Percentiles rank a stretch among this genome's conserved stretches.
Conservation (phyloP, 2,113 vertebrate species). For the Craseonycteris thonglongyai region DNA sequence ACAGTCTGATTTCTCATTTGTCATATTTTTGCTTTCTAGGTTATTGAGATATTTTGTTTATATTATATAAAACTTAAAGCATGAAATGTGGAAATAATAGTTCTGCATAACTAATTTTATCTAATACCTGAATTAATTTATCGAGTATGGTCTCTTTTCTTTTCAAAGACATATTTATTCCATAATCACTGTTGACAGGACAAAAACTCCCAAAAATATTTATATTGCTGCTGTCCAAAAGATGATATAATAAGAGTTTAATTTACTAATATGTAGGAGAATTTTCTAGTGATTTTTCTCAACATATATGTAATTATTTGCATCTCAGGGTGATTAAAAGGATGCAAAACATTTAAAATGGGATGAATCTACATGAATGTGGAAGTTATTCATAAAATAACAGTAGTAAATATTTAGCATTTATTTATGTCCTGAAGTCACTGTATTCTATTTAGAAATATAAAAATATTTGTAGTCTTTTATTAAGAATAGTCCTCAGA, state of each 20-base stretch:
- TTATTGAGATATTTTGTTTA: not conserved
- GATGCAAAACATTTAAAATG: not conserved
- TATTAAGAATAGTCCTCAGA: not conserved
- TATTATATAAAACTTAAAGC: not conserved
- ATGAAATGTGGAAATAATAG: not conserved
- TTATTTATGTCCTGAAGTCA: not conserved
- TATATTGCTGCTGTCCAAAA: not conserved
- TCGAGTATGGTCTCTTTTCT: not conserved
- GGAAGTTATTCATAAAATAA: not conserved
- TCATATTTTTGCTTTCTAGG: not conserved
- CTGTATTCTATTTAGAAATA: not conserved
- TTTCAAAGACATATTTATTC: not conserved
- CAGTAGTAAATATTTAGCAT: not conserved
- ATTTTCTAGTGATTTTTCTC: not conserved
- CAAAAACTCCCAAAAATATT: slow-evolving; percentile 6
- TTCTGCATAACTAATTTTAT: not conserved
- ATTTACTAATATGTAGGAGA: not conserved
- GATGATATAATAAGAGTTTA: not conserved
- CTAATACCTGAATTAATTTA: not conserved
- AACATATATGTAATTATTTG: not conserved
- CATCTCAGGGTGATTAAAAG: not conserved
- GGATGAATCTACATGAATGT: not conserved
- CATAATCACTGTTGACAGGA: not conserved
- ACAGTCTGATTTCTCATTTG: not conserved
- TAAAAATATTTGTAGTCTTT: not conserved